Evolutionary conservation across 2,113 vertebrate genomes (phyloP), one percentile per base, ranked within the genome.

Genomic region (Callithrix jacchus): DNA sequence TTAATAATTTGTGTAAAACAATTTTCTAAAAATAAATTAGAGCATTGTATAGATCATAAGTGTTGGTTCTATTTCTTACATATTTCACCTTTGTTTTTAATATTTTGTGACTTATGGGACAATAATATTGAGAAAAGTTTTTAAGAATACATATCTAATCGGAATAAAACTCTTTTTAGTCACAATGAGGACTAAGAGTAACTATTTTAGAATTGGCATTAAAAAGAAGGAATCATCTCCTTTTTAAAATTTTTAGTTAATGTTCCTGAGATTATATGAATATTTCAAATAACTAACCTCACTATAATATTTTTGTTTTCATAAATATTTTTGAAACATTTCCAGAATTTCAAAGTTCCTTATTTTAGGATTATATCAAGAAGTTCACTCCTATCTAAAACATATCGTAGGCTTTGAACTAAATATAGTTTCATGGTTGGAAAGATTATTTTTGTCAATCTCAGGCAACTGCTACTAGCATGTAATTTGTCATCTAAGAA

Each of bases 401-500:
- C 32, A 16, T 23, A 42, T 14, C 11, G 92, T 77, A 76, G 21
- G 81, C n/a, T 94, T 89, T 87, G 56, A 32, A 89, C n/a, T 81
- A 85, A 88, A 93, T 76, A 84, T 66, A 95, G 66, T 40, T 70
- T 83, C 47, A 82, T 58, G n/a, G 49, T 71, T 92, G 74, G 45
- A 94, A 92, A 96, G 21, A 2, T 77, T 87, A 10, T 82, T 81
- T 96, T 93, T 87, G 85, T 92, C 81, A 89, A 32, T 79, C 73
- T 94, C 37, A 56, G 42, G 25, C 74, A 94, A 82, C 58, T 56
- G 81, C 81, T 92, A 76, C 66, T 73, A 92, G 71, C 61, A 92
- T 71, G 52, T 58, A 87, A 92, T 92, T 73, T 95, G 73, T 97
- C 94, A 96, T 94, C 82, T 95, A 81, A 95, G 37, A 77, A 87